Conservation (phyloP, 2,113 vertebrate genomes). For the Fulica atra region DNA sequence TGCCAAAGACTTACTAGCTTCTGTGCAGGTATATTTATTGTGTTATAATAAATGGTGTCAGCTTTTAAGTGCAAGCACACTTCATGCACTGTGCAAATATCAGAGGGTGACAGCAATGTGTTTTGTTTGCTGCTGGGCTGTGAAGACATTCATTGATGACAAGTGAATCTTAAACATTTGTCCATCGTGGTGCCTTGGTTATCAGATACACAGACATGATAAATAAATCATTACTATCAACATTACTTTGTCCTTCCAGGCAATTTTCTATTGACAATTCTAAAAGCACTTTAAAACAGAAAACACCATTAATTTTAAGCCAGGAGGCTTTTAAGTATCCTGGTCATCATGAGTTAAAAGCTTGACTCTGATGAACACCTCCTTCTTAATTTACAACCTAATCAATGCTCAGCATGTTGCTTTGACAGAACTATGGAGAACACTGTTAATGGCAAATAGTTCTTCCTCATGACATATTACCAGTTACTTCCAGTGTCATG, state of each 20-base stretch:
- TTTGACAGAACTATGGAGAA: neutral
- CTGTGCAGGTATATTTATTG: neutral
- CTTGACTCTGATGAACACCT: neutral
- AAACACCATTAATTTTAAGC: neutral
- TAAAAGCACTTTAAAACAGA: neutral
- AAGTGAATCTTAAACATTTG: neutral
- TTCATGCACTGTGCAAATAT: neutral
- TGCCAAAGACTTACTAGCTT: neutral
- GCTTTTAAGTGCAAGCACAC: neutral
- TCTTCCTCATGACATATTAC: neutral
- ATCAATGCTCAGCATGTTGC: fast-evolving
- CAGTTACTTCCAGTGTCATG: neutral
- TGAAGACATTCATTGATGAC: fast-evolving
- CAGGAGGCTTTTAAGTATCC: neutral
- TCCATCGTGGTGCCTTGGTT: neutral
- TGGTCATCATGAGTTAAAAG: neutral
- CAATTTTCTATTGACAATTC: neutral
- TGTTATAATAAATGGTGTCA: neutral
- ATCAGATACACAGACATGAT: neutral
- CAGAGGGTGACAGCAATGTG: fast-evolving
- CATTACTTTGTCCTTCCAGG: neutral
- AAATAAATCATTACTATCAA: neutral
- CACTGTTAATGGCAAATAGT: neutral
- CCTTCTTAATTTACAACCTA: neutral
- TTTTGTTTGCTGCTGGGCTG: neutral